Evolutionary conservation across 1,140 invertebrate genomes (phyloP).

Genomic region (Glossosoma conforme): DNA sequence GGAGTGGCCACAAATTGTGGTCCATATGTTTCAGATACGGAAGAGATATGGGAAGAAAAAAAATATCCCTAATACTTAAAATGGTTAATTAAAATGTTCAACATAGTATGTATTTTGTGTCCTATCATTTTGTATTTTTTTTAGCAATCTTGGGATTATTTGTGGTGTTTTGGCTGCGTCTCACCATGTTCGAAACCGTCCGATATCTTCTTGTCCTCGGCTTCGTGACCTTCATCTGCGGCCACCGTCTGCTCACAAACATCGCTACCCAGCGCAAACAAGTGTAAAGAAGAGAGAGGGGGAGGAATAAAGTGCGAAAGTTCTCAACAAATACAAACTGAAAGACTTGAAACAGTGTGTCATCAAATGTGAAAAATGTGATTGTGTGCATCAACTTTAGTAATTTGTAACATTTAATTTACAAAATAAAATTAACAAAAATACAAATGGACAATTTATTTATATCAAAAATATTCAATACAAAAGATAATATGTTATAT

Average conservation of each 20-base stretch:
- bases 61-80: too few species aligned
- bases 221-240: conserved; percentile 83
- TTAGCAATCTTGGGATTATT: conserved; percentile 83
- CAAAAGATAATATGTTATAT: too few species aligned
- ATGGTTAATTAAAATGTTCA: too few species aligned
- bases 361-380: conserved; percentile 12
- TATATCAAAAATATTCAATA: too few species aligned
- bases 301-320: background rate
- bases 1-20: too few species aligned
- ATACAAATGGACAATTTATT: conserved; percentile 1
- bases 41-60: too few species aligned
- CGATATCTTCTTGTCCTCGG: conserved; percentile 81
- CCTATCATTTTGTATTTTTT: conserved; percentile 34
- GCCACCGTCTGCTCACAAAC: conserved; percentile 79
- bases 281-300: conserved; percentile 31
- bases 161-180: conserved; percentile 82
- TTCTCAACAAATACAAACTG: conserved; percentile 2
- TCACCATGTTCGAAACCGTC: conserved; percentile 96
- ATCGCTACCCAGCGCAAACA: conserved; percentile 53
- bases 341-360: conserved; percentile 10
- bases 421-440: conserved; percentile 16
- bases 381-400: conserved; percentile 13
- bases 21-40: too few species aligned
- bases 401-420: too few species aligned
- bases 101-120: too few species aligned